These are phyloP conservation scores for Morinoia aosen DNA, from an alignment of 2,888 invertebrate species.

Conservation along the genomic window DNA sequence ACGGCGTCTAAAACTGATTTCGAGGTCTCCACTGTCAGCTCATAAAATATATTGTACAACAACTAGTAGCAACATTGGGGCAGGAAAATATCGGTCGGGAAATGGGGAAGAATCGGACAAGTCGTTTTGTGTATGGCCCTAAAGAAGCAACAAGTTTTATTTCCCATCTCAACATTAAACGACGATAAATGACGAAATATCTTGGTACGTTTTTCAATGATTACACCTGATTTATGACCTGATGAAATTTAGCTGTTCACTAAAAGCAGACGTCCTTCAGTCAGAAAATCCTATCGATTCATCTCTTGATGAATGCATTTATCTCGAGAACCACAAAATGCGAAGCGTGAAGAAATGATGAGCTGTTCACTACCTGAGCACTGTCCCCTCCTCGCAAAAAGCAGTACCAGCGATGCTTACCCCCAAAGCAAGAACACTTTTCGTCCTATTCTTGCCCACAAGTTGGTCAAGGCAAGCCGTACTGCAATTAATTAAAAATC, in stretches of 20 bases:
- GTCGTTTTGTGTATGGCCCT: too few relatives aligned
- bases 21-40: background rate
- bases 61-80: background rate
- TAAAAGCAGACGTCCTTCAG: background rate
- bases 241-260: background rate
- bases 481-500: background rate
- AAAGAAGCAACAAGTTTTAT: too few relatives aligned
- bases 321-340: background rate
- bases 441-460: background rate
- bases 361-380: background rate
- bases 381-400: background rate
- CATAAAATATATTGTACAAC: background rate
- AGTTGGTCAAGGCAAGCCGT: constrained; percentile 17
- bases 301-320: background rate
- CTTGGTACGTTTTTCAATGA: background rate
- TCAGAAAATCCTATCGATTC: background rate
- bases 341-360: background rate
- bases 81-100: background rate
- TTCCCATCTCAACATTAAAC: too few relatives aligned
- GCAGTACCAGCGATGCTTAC: too few relatives aligned
- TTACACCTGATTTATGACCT: background rate
- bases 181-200: background rate
- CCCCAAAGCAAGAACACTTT: background rate
- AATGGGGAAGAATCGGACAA: background rate
- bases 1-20: background rate